phyloP scores from a whole-genome alignment of 2,113 vertebrate species.

The Equus przewalskii region DNA sequence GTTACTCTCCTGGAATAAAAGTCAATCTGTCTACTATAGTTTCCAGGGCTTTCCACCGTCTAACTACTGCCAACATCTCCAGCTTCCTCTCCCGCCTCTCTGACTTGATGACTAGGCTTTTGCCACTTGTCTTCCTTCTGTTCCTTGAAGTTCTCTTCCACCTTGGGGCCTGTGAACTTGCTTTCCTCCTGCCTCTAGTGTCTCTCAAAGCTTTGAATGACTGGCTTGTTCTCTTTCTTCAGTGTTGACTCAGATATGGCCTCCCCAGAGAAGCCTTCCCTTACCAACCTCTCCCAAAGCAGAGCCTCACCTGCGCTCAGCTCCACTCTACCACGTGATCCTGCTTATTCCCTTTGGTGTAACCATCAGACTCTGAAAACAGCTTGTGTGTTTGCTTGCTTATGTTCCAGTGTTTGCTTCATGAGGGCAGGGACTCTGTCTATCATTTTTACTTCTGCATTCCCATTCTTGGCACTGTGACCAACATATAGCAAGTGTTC shows the following conservation, averaged over 20 bases:
- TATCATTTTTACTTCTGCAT: background rate
- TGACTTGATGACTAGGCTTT: background rate
- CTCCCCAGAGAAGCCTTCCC: background rate
- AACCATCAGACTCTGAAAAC: background rate
- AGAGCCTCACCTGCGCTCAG: accelerated
- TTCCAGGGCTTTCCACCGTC: background rate
- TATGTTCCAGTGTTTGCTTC: background rate
- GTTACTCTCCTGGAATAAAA: background rate
- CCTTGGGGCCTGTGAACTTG: background rate
- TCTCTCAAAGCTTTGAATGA: background rate
- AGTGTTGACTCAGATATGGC: background rate
- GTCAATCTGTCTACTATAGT: background rate
- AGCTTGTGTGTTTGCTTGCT: background rate
- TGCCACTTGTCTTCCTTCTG: background rate
- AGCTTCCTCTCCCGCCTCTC: background rate
- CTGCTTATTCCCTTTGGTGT: no score
- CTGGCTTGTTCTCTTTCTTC: background rate
- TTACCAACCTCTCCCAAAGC: background rate
- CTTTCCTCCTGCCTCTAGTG: background rate
- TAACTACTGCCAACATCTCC: background rate
- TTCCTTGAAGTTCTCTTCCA: background rate
- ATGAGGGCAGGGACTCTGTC: background rate
- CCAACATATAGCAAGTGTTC: background rate
- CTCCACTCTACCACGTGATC: background rate
- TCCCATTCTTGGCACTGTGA: background rate